Conservation (phyloP, 2,113 vertebrate species). For the Eretmochelys imbricata region DNA sequence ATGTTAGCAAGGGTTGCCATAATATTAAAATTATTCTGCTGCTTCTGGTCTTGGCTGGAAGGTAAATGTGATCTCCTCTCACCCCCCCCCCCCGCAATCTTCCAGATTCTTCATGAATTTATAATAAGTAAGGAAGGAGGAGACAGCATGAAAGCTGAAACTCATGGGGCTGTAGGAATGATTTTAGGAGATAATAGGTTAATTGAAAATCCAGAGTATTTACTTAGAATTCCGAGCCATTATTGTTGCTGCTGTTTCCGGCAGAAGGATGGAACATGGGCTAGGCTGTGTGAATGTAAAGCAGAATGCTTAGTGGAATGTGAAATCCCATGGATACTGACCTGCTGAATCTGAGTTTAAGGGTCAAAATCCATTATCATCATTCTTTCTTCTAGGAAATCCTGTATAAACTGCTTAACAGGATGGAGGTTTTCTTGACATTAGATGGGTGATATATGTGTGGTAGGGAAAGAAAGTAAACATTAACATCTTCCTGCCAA, state of each 20-base stretch:
- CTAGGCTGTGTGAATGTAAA: not conserved
- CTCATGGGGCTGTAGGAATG: not conserved
- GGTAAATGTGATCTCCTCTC: not conserved
- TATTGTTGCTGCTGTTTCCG: not conserved
- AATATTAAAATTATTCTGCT: not conserved
- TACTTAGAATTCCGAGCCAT: not conserved
- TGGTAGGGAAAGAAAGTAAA: not conserved
- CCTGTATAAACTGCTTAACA: not conserved
- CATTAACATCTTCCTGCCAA: not conserved
- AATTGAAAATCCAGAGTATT: not conserved
- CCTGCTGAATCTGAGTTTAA: conserved; percentile 6
- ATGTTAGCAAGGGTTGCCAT: not conserved
- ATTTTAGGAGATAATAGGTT: not conserved
- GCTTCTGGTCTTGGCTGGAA: not conserved
- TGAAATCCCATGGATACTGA: not conserved
- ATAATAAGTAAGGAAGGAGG: not conserved
- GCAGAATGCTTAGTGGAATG: not conserved
- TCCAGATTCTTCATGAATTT: not conserved
- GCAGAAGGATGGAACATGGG: not conserved
- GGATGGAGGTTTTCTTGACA: not conserved
- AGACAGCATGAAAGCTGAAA: not conserved
- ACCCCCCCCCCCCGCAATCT: not conserved
- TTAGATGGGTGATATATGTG: not conserved
- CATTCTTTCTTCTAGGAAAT: conserved; percentile 28
- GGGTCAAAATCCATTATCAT: not conserved